Percentiles rank a stretch among this genome's conserved stretches.
phyloP scores from a whole-genome alignment of 1,140 invertebrate species.

The Thaumetopoea pityocampa region DNA sequence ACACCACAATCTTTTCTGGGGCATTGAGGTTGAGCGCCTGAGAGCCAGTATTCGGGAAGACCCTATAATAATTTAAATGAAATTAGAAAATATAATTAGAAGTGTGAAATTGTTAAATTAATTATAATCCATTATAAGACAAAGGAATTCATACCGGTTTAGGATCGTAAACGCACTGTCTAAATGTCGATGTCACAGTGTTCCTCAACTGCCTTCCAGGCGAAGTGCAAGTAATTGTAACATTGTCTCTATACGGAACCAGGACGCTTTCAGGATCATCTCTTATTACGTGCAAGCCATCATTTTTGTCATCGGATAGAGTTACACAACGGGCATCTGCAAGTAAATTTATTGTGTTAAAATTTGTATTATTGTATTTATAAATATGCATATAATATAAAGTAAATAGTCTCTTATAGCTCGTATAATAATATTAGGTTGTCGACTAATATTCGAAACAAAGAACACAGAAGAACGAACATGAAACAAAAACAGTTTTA shows the following conservation, averaged over 20 bases:
- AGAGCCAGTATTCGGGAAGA: slow-evolving; percentile 94
- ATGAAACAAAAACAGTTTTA: no score
- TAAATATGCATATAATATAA: no score
- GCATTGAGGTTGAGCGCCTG: slow-evolving; percentile 89
- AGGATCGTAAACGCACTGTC: slow-evolving; percentile 97
- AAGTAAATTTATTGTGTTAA: no score
- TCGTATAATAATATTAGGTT: no score
- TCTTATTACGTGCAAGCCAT: slow-evolving; percentile 86
- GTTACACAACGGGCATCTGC: slow-evolving; percentile 92
- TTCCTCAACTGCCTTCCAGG: slow-evolving; percentile 86
- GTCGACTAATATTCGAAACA: no score
- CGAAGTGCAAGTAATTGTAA: slow-evolving; percentile 88
- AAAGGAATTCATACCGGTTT: slow-evolving; percentile 79
- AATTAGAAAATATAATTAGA: no score
- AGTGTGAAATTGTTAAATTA: no score
- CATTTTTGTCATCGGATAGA: slow-evolving; percentile 90
- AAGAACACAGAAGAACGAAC: no score
- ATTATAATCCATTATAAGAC: slow-evolving; percentile 1
- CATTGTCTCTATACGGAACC: slow-evolving; percentile 93
- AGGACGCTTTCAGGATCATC: slow-evolving; percentile 87
- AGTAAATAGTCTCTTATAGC: no score
- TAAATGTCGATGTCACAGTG: slow-evolving; percentile 88
- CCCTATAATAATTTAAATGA: slow-evolving; percentile 76
- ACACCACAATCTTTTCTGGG: slow-evolving; percentile 91
- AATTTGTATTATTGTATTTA: no score